Evolutionary conservation across 2,888 invertebrate genomes (phyloP).

Genomic region (Oscheius sp.): DNA sequence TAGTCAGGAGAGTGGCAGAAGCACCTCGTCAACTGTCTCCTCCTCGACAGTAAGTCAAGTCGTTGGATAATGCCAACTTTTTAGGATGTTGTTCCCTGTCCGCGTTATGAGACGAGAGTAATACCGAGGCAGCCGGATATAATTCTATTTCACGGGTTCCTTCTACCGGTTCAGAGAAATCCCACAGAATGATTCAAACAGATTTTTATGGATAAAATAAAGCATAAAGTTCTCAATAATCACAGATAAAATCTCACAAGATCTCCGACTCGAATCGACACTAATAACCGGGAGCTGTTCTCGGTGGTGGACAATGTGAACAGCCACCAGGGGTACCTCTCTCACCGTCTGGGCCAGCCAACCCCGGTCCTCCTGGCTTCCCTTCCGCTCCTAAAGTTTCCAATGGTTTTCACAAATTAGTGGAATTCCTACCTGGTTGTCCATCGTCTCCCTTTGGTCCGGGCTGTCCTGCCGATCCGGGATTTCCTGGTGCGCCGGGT

Average conservation of each 20-base stretch:
- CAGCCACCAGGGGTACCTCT: conserved; percentile 44
- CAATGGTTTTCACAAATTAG: too few species aligned
- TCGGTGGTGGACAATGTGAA: conserved; percentile 18
- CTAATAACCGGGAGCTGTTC: conserved; percentile 30
- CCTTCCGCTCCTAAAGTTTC: conserved; percentile 45
- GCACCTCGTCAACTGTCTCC: too few species aligned
- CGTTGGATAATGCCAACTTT: too few species aligned
- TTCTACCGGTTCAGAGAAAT: too few species aligned
- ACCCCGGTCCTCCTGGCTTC: conserved; percentile 52
- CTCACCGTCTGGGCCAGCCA: conserved; percentile 47
- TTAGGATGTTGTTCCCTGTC: too few species aligned
- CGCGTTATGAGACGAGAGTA: too few species aligned
- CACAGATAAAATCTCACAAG: not conserved
- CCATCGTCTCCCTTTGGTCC: conserved; percentile 49
- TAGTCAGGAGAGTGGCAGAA: too few species aligned
- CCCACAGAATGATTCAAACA: not conserved
- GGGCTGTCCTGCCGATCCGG: conserved; percentile 47
- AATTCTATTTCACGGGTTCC: too few species aligned
- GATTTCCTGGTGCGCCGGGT: conserved; percentile 44
- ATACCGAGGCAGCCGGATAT: too few species aligned
- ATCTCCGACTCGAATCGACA: not conserved
- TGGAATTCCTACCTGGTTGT: conserved; percentile 38
- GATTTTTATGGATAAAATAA: conserved; percentile 7
- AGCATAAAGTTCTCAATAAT: not conserved
- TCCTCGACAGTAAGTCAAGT: too few species aligned